phyloP scores from a whole-genome alignment of 2,797 vertebrate species.

The Pseudocheirus occidentalis region DNA sequence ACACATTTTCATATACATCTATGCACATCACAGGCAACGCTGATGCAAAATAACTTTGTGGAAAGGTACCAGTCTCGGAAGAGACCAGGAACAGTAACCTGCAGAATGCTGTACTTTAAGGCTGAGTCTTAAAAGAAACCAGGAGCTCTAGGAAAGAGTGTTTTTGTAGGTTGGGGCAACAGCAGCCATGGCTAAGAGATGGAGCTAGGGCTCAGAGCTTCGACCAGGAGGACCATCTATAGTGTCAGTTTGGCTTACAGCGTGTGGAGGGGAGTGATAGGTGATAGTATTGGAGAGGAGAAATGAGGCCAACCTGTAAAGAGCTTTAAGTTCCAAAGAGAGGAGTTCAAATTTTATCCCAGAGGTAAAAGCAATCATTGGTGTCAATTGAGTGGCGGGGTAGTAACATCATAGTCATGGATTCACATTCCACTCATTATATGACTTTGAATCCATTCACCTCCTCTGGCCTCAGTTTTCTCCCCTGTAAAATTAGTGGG shows the following conservation, averaged over 20 bases:
- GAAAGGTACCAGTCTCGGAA: not conserved
- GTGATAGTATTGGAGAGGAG: not conserved
- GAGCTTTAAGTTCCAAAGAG: not conserved
- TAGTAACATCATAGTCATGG: not conserved
- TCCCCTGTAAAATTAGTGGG: not conserved
- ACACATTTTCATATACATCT: not conserved
- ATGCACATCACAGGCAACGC: not conserved
- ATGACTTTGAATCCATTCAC: not conserved
- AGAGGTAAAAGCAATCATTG: not conserved
- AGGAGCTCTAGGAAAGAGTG: not conserved
- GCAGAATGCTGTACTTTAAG: not conserved
- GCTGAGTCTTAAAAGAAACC: not conserved
- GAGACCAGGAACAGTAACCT: not conserved
- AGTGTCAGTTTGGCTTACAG: not conserved
- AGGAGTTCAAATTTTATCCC: not conserved
- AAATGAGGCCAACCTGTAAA: not conserved
- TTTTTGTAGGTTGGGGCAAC: not conserved
- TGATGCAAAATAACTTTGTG: not conserved
- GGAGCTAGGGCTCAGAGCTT: not conserved
- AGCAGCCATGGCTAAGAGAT: not conserved
- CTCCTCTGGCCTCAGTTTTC: not conserved
- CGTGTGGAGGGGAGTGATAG: not conserved
- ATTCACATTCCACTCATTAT: not conserved
- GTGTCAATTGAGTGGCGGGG: not conserved
- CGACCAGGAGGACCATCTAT: not conserved